These are phyloP conservation scores for Patella caerulea DNA, from an alignment of 2,888 invertebrate genomes.

Conservation along the genomic window DNA sequence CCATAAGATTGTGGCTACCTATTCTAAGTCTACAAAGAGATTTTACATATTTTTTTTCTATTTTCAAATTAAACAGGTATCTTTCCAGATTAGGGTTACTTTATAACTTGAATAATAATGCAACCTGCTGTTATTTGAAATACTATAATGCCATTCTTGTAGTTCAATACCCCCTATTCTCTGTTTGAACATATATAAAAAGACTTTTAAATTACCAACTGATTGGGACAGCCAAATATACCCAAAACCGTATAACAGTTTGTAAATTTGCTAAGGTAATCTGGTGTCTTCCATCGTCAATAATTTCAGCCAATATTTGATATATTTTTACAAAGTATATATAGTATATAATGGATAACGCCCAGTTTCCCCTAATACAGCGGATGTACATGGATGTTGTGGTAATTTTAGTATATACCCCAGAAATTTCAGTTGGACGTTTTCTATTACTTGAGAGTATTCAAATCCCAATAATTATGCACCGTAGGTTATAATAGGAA, in stretches of 20 bases:
- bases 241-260: not conserved
- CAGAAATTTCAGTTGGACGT: not conserved
- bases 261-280: not conserved
- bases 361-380: conserved; percentile 13
- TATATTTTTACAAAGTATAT: not conserved
- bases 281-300: not conserved
- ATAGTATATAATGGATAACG: conserved; percentile 1
- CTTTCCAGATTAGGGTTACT: not conserved
- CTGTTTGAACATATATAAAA: not conserved
- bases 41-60: not conserved
- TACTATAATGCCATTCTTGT: no score
- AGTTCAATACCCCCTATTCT: no score
- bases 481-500: not conserved
- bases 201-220: not conserved
- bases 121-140: not conserved
- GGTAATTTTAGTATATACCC: not conserved
- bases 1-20: not conserved
- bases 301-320: conserved; percentile 4
- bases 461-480: conserved; percentile 7
- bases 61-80: not conserved
- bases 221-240: not conserved
- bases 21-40: not conserved
- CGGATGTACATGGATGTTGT: not conserved
- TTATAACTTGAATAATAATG: not conserved
- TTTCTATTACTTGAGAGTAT: conserved; percentile 5